Conservation (phyloP, 2,113 vertebrate genomes). For the Phyllostomus discolor region DNA sequence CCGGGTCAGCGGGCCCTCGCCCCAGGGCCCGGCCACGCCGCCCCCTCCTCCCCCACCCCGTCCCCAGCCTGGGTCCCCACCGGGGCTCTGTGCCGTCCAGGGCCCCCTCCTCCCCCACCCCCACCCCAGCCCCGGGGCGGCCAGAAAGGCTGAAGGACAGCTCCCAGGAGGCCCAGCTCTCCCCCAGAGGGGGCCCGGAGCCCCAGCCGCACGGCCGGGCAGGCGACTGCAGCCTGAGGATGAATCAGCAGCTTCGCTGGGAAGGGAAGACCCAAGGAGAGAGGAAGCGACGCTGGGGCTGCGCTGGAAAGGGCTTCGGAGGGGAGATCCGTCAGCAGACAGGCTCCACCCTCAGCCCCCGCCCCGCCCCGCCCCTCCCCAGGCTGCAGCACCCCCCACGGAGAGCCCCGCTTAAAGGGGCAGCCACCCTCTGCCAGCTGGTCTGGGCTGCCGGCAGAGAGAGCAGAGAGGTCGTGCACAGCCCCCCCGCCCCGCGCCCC, state of each 20-base stretch:
- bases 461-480: background rate
- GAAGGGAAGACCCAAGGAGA: background rate
- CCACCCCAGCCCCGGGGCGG: background rate
- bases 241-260: constrained; percentile 10
- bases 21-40: background rate
- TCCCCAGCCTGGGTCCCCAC: background rate
- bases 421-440: background rate
- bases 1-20: accelerated
- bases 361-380: background rate
- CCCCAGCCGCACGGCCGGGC: background rate
- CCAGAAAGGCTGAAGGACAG: background rate
- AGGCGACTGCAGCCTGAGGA: background rate
- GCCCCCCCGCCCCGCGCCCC: background rate
- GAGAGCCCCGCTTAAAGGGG: constrained; percentile 54
- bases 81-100: accelerated
- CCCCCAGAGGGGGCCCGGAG: background rate
- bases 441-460: background rate
- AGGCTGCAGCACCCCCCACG: background rate
- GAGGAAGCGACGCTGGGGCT: background rate
- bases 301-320: background rate
- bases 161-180: background rate
- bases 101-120: background rate
- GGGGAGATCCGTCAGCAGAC: background rate
- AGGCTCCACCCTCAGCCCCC: background rate
- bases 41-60: background rate